Evolutionary conservation across 2,797 vertebrate genomes (phyloP), one percentile per base, ranked within the genome.

Genomic region (Diplodus sargus): DNA sequence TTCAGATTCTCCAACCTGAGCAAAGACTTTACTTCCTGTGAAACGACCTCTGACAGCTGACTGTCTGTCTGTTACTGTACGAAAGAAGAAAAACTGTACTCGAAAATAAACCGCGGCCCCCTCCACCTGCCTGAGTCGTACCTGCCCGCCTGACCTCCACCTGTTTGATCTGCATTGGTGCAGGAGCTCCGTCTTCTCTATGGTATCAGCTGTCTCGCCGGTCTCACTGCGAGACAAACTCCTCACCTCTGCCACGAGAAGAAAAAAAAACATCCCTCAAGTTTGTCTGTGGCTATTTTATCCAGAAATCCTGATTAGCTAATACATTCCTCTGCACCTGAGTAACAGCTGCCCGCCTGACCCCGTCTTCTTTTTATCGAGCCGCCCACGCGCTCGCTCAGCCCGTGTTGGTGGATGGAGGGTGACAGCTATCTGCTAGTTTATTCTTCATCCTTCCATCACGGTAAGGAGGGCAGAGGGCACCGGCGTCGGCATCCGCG

Each of bases 361-460:
- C 83, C 87, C 70, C 0, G 11, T 71, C 70, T 60, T 62, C 63
- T 69, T 63, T 34, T 67, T 58, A 39, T 1, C 23, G 61, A 79
- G 68, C 71, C 65, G 69, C 73, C 76, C 20, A 52, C 78, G 51
- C 74, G 25, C 63, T 20, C 5, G 0, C 9, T 61, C 58, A 12
- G 45, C 66, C 22, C 82, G 82, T 25, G 25, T 89, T 87, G 85
- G 72, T 2, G 48, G 52, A 72, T 28, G 70, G 78, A 53, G 79
- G 79, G 64, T 80, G 87, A 86, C 86, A 88, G 78, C 61, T 83
- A 43, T 71, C 78, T 49, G 52, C 78, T 82, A 58, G 13, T 82
- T 89, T 84, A 86, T 88, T 83, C 53, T 79, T 64, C 82, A 67
- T 78, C 76, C 71, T 67, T 84, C 80, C 65, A 76, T 82, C 78